Conservation (phyloP, 2,113 vertebrate species). For the Xiphorhynchus elegans region DNA sequence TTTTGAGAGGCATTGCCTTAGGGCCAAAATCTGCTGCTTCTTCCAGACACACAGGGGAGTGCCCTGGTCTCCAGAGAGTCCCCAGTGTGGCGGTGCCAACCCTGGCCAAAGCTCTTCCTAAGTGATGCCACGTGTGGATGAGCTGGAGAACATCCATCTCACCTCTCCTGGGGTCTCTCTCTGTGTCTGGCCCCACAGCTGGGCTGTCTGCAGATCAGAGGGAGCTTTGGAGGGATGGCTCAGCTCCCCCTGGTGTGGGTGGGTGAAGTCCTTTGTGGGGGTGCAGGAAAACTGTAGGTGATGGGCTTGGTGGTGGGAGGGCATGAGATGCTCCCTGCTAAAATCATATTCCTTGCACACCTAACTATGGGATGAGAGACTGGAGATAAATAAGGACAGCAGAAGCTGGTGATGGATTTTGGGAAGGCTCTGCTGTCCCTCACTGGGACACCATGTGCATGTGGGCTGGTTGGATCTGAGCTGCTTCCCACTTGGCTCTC, state of each 20-base stretch:
- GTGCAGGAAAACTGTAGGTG: background rate
- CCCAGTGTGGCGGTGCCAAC: background rate
- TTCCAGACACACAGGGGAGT: accelerated
- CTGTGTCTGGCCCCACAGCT: background rate
- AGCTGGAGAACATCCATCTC: background rate
- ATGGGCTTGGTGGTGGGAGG: background rate
- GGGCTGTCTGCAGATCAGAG: background rate
- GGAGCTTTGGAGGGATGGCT: background rate
- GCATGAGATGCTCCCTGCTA: background rate
- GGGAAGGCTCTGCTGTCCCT: background rate
- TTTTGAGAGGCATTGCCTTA: background rate
- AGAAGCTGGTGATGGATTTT: background rate
- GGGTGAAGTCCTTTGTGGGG: background rate
- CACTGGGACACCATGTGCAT: background rate
- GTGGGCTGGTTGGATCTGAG: background rate
- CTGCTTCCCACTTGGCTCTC: background rate
- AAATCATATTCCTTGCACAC: background rate
- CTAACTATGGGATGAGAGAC: background rate
- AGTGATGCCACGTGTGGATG: background rate
- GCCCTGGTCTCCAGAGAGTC: background rate
- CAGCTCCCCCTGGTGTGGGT: accelerated
- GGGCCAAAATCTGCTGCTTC: background rate
- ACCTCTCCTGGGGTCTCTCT: background rate
- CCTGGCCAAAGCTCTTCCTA: background rate
- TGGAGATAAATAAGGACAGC: background rate